Evolutionary conservation across 1,140 invertebrate species (phyloP).

Genomic region (Drosophila azteca): DNA sequence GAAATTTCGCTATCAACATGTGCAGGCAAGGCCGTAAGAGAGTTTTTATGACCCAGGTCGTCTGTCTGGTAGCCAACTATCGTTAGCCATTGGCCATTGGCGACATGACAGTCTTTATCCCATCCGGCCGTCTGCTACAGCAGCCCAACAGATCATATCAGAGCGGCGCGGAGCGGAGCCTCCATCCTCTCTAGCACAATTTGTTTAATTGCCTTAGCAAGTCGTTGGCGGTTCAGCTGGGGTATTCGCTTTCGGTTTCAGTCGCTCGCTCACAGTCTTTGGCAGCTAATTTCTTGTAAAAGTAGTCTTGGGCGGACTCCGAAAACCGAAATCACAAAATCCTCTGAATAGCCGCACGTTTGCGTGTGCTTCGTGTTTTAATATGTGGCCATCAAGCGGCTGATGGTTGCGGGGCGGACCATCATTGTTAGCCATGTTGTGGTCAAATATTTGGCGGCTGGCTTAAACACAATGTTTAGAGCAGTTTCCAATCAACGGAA

Average conservation of each 20-base stretch:
- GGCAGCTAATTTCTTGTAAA: constrained; percentile 54
- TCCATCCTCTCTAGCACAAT: constrained; percentile 40
- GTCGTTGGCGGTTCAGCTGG: constrained; percentile 30
- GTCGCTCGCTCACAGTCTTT: constrained; percentile 23
- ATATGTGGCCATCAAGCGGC: constrained; percentile 57
- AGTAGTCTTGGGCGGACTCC: constrained; percentile 51
- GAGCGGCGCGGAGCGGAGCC: constrained; percentile 2
- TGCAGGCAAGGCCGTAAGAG: constrained; percentile 25
- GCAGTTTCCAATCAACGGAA: constrained; percentile 21
- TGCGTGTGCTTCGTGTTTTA: constrained; percentile 54
- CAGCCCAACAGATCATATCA: constrained; percentile 9
- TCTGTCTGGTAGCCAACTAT: constrained; percentile 5
- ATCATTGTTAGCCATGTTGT: constrained; percentile 37
- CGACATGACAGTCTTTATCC: constrained; percentile 35
- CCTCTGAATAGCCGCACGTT: constrained; percentile 51
- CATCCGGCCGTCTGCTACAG: constrained; percentile 36
- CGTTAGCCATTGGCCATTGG: constrained; percentile 36
- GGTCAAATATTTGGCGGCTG: constrained; percentile 38
- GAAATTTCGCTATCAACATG: constrained; percentile 42
- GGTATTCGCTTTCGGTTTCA: constrained; percentile 2
- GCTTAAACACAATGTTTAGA: constrained; percentile 56
- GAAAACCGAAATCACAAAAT: constrained; percentile 1
- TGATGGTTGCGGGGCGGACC: constrained; percentile 29
- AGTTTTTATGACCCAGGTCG: constrained; percentile 33
- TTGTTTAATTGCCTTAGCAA: constrained; percentile 56